phyloP scores from a whole-genome alignment of 2,888 invertebrate genomes.

The Lasioglossum pauxillum region DNA sequence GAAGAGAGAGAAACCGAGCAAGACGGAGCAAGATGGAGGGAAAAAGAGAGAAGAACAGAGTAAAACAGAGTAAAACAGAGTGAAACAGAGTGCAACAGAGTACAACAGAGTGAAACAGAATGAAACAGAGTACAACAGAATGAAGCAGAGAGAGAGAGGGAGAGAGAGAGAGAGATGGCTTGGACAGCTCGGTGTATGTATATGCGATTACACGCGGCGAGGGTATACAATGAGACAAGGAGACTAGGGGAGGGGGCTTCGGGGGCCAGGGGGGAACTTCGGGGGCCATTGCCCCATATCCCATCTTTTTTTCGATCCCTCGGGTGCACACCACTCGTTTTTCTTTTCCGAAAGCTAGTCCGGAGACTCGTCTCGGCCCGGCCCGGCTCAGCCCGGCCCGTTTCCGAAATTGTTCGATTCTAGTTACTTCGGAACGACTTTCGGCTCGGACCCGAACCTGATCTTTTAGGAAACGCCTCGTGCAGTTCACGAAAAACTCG shows the following conservation, averaged over 20 bases:
- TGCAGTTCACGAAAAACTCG: neutral
- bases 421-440: conserved; percentile 15
- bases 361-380: neutral
- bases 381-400: neutral
- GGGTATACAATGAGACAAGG: conserved; percentile 60
- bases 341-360: conserved; percentile 34
- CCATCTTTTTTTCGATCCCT: conserved; percentile 56
- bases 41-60: neutral
- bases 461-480: neutral
- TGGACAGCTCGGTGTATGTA: conserved; percentile 65
- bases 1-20: neutral
- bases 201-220: conserved; percentile 65
- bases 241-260: neutral
- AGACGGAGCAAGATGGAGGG: neutral
- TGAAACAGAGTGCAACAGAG: neutral
- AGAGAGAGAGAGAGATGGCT: conserved; percentile 42
- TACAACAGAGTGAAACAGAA: neutral
- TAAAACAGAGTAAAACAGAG: neutral
- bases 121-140: neutral
- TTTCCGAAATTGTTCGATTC: conserved; percentile 37
- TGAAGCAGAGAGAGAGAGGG: neutral
- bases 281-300: conserved; percentile 68
- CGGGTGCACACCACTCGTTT: conserved; percentile 47
- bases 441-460: neutral
- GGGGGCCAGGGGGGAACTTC: neutral